phyloP scores from a whole-genome alignment of 2,113 vertebrate species.

The Anoura caudifer region DNA sequence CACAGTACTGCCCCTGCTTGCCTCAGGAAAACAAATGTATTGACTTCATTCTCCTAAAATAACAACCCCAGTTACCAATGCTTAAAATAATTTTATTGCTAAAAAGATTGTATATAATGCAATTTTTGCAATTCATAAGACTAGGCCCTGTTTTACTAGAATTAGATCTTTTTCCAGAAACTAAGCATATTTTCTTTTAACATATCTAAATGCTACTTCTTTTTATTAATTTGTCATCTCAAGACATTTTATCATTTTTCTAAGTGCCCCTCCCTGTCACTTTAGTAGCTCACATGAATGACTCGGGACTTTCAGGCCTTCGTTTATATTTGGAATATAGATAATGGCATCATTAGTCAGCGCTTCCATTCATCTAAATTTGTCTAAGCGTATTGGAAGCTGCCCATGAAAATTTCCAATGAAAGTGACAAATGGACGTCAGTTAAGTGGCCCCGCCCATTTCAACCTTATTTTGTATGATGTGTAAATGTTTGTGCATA shows the following conservation, averaged over 20 bases:
- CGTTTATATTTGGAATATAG: slow-evolving; percentile 36
- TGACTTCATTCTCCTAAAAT: slow-evolving; percentile 68
- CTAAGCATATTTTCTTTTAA: slow-evolving; percentile 24
- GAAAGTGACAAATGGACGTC: slow-evolving; percentile 61
- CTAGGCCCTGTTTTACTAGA: slow-evolving; percentile 41
- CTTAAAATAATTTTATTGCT: slow-evolving; percentile 65
- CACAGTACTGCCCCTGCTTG: slow-evolving; percentile 57
- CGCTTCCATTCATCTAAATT: slow-evolving; percentile 58
- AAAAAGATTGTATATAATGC: slow-evolving; percentile 33
- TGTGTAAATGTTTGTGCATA: slow-evolving; percentile 36
- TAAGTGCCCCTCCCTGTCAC: not conserved
- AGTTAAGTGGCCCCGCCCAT: slow-evolving; percentile 24
- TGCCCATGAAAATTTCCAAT: slow-evolving; percentile 53
- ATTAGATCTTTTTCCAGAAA: slow-evolving; percentile 18
- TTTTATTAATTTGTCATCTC: slow-evolving; percentile 46
- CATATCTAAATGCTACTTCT: slow-evolving; percentile 36
- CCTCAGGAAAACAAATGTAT: slow-evolving; percentile 61
- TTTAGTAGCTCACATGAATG: slow-evolving; percentile 27
- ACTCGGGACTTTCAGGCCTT: slow-evolving; percentile 50
- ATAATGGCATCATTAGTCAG: slow-evolving; percentile 57
- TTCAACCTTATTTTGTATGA: slow-evolving; percentile 63
- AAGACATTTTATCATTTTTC: slow-evolving; percentile 22
- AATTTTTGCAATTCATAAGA: slow-evolving; percentile 51
- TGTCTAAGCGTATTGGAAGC: slow-evolving; percentile 57
- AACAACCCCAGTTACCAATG: slow-evolving; percentile 56